Evolutionary conservation across 2,797 vertebrate species (phyloP).

Genomic region (Chaunax sp.): DNA sequence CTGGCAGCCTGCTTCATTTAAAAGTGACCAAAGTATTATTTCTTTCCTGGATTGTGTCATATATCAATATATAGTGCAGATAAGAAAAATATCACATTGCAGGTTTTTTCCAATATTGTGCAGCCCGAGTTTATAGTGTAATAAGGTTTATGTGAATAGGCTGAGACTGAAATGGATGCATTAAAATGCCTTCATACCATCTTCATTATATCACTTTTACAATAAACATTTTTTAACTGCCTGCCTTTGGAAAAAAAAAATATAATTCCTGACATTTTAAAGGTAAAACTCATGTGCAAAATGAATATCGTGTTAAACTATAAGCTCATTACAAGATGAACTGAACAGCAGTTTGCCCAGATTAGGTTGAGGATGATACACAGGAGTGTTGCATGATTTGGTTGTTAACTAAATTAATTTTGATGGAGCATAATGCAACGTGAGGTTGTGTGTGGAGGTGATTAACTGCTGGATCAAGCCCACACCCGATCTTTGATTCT

Average conservation of each 20-base stretch:
- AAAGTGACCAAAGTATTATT: too few relatives aligned
- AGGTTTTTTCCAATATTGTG: too few relatives aligned
- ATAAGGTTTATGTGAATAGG: neutral
- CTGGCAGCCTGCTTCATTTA: too few relatives aligned
- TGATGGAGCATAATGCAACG: neutral
- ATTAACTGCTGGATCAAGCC: constrained; percentile 8
- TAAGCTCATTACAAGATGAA: neutral
- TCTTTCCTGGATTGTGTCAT: too few relatives aligned
- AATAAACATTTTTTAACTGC: too few relatives aligned
- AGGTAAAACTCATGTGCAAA: neutral
- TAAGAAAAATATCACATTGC: too few relatives aligned
- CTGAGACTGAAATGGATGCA: too few relatives aligned
- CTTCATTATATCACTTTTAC: neutral
- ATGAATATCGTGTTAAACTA: neutral
- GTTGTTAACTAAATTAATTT: neutral
- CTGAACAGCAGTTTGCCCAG: neutral
- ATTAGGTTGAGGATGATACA: neutral
- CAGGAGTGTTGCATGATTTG: neutral
- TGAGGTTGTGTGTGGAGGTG: neutral
- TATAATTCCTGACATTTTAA: neutral
- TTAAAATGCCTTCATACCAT: too few relatives aligned
- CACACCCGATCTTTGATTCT: neutral
- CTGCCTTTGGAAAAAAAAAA: neutral
- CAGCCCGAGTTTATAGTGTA: too few relatives aligned
- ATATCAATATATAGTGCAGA: too few relatives aligned